Base-by-base conservation (phyloP, 2,888 invertebrate genomes). In the Synergus gifuensis region DNA sequence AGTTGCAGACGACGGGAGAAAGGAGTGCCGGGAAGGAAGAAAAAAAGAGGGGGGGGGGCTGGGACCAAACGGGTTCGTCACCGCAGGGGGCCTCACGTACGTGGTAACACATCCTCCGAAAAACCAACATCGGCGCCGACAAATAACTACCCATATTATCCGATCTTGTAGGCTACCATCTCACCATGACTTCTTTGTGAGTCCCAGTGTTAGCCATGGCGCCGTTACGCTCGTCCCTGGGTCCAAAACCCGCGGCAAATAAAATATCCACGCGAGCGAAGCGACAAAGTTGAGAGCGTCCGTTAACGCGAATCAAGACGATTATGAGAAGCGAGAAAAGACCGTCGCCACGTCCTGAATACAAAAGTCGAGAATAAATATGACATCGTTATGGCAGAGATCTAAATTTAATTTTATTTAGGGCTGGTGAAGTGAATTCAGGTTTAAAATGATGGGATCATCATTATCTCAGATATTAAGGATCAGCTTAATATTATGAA, bases 51-150 rank as follows among this genome's bases (percentile, higher is more conserved):
- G 54, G 58, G 69, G 79, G 66, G 76, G 80, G 80, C 78, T 80
- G 84, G 87, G 78, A 83, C 87, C 85, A 87, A 86, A 88, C 90
- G 89, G 88, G 90, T 88, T 89, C 85, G 86, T 84, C 91, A 83
- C 92, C 84, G 89, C 91, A 88, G 91, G 92, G 86, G 91, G 88
- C 90, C 88, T 86, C 87, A 87, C 90, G 85, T 82, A 88, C 86
- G 86, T 78, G 85, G 82, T 82, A 85, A 87, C 87, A 89, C 88
- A 88, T 77, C 79, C 83, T 67, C 67, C 85, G 87, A 90, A 92
- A 73, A 92, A 91, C 91, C 92, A 92, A 92, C 91, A 91, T 91
- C 89, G 90, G 89, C 89, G 91, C 90, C 91, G 92, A 91, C 91
- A 91, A 91, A 91, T 91, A 91, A 91, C 91, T 90, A 90, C 90